Percentiles rank a stretch among this genome's conserved stretches.
Conservation (phyloP, 92 coral and sea anemone species). For the Chrysogorgia sp. region DNA sequence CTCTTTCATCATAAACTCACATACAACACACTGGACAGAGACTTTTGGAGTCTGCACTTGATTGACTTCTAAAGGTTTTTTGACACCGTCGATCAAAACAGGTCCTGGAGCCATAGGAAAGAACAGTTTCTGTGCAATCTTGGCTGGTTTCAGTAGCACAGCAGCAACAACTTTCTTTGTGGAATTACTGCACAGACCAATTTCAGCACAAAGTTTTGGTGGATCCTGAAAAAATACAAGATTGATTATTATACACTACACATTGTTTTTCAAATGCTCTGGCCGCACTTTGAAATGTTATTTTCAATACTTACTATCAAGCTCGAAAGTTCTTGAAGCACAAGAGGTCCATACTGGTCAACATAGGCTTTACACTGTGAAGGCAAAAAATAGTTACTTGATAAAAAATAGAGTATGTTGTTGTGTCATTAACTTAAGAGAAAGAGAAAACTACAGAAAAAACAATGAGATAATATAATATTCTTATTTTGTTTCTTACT, state of each 20-base stretch:
- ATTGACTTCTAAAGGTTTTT: slow-evolving; percentile 15
- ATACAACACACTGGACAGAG: slow-evolving; percentile 63
- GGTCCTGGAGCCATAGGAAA: slow-evolving; percentile 44
- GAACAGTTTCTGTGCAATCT: slow-evolving; percentile 35
- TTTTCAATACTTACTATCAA: slow-evolving; percentile 38
- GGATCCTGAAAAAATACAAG: slow-evolving; percentile 51
- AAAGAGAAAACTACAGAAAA: no score
- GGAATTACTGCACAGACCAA: slow-evolving; percentile 72
- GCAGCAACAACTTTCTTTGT: slow-evolving; percentile 59
- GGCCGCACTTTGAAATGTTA: background rate
- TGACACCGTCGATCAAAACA: slow-evolving; percentile 29
- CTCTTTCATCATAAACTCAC: slow-evolving; percentile 75
- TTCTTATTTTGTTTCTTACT: background rate
- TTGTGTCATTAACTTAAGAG: no score
- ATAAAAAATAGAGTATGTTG: background rate
- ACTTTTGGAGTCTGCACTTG: slow-evolving; percentile 61
- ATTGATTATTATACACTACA: background rate
- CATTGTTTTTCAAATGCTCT: no score
- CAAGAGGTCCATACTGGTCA: slow-evolving; percentile 50
- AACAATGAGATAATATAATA: background rate
- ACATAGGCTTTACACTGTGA: slow-evolving; percentile 51
- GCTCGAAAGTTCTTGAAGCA: slow-evolving; percentile 34
- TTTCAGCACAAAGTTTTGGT: slow-evolving; percentile 64
- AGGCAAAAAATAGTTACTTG: background rate
- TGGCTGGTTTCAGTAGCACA: slow-evolving; percentile 49